Evolutionary conservation across 2,797 vertebrate genomes (phyloP).

Genomic region (Phoeniculus purpureus): DNA sequence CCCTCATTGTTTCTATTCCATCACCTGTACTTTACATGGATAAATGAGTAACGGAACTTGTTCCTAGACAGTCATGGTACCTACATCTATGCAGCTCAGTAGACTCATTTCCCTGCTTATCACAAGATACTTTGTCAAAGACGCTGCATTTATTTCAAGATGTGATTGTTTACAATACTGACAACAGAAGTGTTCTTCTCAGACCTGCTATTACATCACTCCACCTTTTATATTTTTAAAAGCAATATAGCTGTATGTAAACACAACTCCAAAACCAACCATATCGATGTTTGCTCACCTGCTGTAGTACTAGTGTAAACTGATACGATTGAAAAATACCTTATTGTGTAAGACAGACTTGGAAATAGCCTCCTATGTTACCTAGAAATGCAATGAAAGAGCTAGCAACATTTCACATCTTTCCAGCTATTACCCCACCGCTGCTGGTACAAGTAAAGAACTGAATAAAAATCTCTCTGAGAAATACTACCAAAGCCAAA

Average conservation of each 20-base stretch:
- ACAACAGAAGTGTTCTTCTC: neutral
- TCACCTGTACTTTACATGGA: neutral
- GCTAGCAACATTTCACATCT: neutral
- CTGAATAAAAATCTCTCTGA: neutral
- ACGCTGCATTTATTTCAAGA: neutral
- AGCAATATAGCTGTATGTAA: neutral
- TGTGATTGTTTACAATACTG: neutral
- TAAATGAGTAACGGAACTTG: neutral
- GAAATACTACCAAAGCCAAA: neutral
- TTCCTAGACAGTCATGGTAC: neutral
- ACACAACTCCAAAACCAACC: neutral
- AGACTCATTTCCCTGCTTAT: neutral
- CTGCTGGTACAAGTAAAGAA: neutral
- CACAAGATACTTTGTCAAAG: neutral
- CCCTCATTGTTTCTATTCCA: neutral
- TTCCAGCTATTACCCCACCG: neutral
- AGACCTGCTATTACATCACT: neutral
- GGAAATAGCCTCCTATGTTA: neutral
- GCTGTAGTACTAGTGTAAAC: slow-evolving; percentile 24
- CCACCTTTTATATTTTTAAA: neutral
- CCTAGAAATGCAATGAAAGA: slow-evolving; percentile 27
- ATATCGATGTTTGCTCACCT: slow-evolving; percentile 62
- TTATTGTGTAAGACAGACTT: neutral
- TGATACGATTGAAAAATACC: slow-evolving; percentile 17
- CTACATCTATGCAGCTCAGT: neutral